Base-by-base conservation (phyloP, 2,888 invertebrate species). In the Chrysolina americana region DNA sequence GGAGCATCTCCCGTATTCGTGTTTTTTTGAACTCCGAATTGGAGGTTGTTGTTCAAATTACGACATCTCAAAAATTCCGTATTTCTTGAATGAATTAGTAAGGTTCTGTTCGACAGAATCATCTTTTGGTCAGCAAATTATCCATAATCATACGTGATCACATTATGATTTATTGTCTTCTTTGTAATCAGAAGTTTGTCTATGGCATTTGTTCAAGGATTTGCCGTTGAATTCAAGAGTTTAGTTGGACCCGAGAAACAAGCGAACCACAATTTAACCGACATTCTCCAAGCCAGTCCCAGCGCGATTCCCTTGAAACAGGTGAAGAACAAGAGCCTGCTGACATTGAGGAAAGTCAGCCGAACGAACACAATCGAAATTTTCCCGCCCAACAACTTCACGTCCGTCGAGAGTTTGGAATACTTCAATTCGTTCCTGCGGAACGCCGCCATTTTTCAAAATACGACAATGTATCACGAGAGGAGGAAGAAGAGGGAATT, bases 401-500 rank as follows among this genome's bases (percentile, higher is more conserved):
- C 59, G 9, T 59, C 59, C n/a, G 59, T 36, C 10, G 59, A 59
- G 36, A 59, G 59, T 59, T n/a, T 59, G 28, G 68, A 68, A 13
- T 68, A 68, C 41, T 68, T 68, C 53, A 68, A 53, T 15, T 53
- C 15, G 21, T 53, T 68, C 21, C 21, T 68, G 21, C 23, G 53
- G 15, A 53, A 68, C 68, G 41, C 53, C 36, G 17, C 68, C 53
- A 21, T 53, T 41, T 36, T 68, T 2, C 59, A 36, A 36, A 8
- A 11, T 41, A 53, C 41, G 9, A 53, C 21, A 41, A 53, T 19
- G 41, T 21, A 13, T 11, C 41, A 4, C 11, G 28, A 74, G 59
- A 62, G 36, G 62, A 74, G 62, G 41, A 78, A 79, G 64, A 79
- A 77, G 63, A 74, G 62, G 23, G 73, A 77, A 53, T 78, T 77